These are phyloP conservation scores for Cryptus armator DNA, from an alignment of 2,888 invertebrate genomes.

Conservation along the genomic window DNA sequence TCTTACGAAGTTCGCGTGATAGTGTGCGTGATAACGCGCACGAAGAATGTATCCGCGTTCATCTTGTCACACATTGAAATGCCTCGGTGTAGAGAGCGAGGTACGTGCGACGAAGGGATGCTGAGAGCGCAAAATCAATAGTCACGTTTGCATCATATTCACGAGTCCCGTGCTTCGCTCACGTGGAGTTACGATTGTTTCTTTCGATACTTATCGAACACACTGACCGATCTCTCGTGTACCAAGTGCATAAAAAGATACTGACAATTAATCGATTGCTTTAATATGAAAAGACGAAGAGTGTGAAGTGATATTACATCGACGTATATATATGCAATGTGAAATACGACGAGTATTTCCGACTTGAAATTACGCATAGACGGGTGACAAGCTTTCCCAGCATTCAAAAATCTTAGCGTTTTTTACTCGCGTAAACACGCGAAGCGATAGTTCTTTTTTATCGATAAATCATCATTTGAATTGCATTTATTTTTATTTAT, in stretches of 20 bases:
- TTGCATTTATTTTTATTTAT: neutral
- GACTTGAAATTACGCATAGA: slow-evolving; percentile 22
- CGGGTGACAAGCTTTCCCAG: neutral
- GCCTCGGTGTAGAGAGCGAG: slow-evolving; percentile 8
- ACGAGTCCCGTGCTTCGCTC: slow-evolving; percentile 63
- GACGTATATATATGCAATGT: neutral
- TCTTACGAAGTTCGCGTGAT: neutral
- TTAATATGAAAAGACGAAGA: neutral
- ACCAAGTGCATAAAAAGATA: neutral
- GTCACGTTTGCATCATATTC: slow-evolving; percentile 76
- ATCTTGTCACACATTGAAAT: slow-evolving; percentile 10
- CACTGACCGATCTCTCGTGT: neutral
- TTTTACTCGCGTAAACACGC: neutral
- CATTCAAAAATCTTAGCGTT: slow-evolving; percentile 1
- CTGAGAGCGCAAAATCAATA: slow-evolving; percentile 81
- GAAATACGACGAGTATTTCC: neutral
- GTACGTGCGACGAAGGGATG: slow-evolving; percentile 73
- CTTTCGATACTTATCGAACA: neutral
- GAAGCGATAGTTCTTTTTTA: neutral
- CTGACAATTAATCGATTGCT: neutral
- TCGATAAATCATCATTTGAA: neutral
- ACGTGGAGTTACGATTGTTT: slow-evolving; percentile 64
- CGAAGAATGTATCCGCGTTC: slow-evolving; percentile 11
- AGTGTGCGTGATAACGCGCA: slow-evolving; percentile 11
- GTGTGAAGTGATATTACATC: neutral